Evolutionary conservation across 2,113 vertebrate genomes (phyloP).

Genomic region (Oncorhynchus masou): DNA sequence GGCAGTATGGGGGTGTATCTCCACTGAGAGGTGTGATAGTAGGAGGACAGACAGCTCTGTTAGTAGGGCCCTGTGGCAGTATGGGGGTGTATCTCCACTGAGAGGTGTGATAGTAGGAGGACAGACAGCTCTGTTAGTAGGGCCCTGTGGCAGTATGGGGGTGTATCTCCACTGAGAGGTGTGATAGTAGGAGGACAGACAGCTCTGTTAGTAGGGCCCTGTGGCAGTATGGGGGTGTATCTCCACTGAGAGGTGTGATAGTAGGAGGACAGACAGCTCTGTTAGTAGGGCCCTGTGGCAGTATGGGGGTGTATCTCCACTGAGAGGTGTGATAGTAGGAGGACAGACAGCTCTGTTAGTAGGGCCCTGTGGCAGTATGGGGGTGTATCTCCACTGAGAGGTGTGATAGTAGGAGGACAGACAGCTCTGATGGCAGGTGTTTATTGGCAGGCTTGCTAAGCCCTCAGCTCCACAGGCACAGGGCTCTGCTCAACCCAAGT

Average conservation of each 20-base stretch:
- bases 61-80: too few relatives aligned
- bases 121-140: not conserved
- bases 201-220: not conserved
- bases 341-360: constrained; percentile 11
- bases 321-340: not conserved
- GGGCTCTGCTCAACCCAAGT: not conserved
- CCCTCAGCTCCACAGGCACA: constrained; percentile 1
- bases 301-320: not conserved
- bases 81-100: too few relatives aligned
- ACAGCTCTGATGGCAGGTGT: constrained; percentile 21
- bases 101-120: too few relatives aligned
- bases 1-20: too few relatives aligned
- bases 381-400: not conserved
- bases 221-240: not conserved
- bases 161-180: not conserved
- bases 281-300: not conserved
- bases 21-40: too few relatives aligned
- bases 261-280: constrained; percentile 12
- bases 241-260: not conserved
- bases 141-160: not conserved
- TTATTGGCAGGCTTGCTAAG: constrained; percentile 3
- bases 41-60: too few relatives aligned
- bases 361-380: not conserved
- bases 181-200: constrained; percentile 9
- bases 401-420: constrained; percentile 6